Base-by-base conservation (phyloP, 2,888 invertebrate species). In the Coleophora flavipennella region DNA sequence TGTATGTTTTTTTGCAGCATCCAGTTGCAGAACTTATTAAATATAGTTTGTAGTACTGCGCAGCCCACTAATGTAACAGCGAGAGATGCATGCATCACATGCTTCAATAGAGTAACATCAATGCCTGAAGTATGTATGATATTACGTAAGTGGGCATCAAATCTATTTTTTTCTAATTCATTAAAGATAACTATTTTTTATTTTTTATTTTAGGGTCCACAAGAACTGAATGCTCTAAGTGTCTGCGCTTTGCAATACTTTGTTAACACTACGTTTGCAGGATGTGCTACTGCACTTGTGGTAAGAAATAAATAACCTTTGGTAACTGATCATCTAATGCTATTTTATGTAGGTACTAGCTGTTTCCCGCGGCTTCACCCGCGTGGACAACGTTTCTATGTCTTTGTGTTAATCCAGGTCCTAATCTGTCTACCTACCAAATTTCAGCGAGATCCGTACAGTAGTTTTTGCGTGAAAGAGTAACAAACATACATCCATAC, bases 11-110 rank as follows among this genome's bases (percentile, higher is more conserved):
- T 27, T 67, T 68, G 13, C 53, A 84, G 84, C 32, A 57, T 55
- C 1, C 67, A 72, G 44, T 47, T 84, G 31, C 83, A 83, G 43
- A 88, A 87, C 51, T 67, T 90, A 39, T 62, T 90, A 8, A 89
- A 87, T 56, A 67, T 90, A 43, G 83, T 89, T 44, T 90, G 90
- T 61, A 89, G 88, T 52, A 87, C 88, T 29, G 88, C 89, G n/a
- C 89, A 90, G 62, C 86, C 86, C 11, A 81, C 86, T 1, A 86
- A 88, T 49, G 69, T 84, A 3, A 85, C 86, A 28, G 51, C 70
- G 41, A 80, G 89, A 42, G 90, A 90, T 67, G 86, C 86, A 10
- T 90, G 90, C 54, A 88, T 90, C 45, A 85, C 88, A 13, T 90
- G 90, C 56, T 90, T 90, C 59, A 84, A 86, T 42, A 71, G 85